Base-by-base conservation (phyloP, 2,797 vertebrate genomes). In the Aulostomus chinensis region DNA sequence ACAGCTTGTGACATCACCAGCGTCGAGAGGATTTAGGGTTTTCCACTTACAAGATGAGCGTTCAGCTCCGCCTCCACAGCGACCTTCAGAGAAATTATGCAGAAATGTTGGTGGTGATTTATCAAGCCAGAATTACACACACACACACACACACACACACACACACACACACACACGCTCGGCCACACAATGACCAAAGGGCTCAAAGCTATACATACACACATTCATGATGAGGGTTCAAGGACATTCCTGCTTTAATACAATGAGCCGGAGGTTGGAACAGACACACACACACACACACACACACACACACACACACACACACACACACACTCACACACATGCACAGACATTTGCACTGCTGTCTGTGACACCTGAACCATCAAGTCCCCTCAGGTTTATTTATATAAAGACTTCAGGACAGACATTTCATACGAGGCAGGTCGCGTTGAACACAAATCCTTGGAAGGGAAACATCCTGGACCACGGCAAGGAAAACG, bases 161-260 rank as follows among this genome's bases (percentile, higher is more conserved):
- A 25, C 24, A 25, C n/a, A n/a, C 32, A 45, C 25, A 28, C 41
- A 56, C 41, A 56, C 41, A 26, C 5, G n/a, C 18, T 29, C 5
- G 29, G 18, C 38, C 22, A 22, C 30, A 35, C 17, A 11, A 32
- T 6, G 11, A 13, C 28, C 41, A 36, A 12, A 16, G 21, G 32
- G 67, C 54, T 58, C 28, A 15, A 17, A 64, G 54, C 59, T 42
- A 15, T 20, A 30, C 28, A 15, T 20, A 30, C 28, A 29, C 31
- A 15, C 8, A 15, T 52, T 67, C 60, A 68, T 34, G 35, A 33
- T 66, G 68, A 55, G 47, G 63, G 73, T 81, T 83, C 73, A 83
- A 83, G 80, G 83, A 73, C 80, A 67, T 75, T 47, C 29, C 66
- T 61, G 75, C 66, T 72, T 83, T 83, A 80, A 83, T 80, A 22